Base-by-base conservation (phyloP, 2,888 invertebrate species). In the Mimumesa dahlbomi region DNA sequence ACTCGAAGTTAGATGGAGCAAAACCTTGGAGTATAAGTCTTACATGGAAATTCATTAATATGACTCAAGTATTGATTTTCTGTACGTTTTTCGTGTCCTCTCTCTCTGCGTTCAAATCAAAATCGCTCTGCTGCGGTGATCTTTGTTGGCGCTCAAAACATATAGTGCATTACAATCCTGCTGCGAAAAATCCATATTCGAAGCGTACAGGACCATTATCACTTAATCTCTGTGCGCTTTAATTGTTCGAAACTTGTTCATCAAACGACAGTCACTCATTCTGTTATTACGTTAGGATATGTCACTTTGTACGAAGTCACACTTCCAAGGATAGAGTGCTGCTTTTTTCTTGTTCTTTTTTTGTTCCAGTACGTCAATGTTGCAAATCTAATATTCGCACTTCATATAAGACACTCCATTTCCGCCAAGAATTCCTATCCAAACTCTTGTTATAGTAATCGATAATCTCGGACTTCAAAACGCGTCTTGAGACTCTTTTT, bases 251-350 rank as follows among this genome's bases (percentile, higher is more conserved):
- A 61, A 58, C 40, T 34, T 42, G 45, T 31, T 14, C 49, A 61
- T 7, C 19, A 63, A 49, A 49, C 50, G 29, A 52, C 48, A 14
- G 49, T 61, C 61, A 57, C 56, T 49, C 49, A 34, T 54, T 43
- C 46, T 56, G 38, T 50, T 59, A 58, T 38, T 63, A 56, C 31
- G 63, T 63, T 68, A 77, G 46, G 73, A 79, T 79, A 80, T 77
- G 73, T 71, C 71, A 73, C 66, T 79, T 73, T 71, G 59, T 77
- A 77, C 58, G 61, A 72, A 64, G 56, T 71, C 71, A 63, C 65
- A 56, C 57, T 42, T 70, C 34, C 19, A 25, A 22, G 11, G 34
- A 40, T 57, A 48, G 50, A 19, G 42, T 68, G 42, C 58, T n/a
- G n/a, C n/a, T n/a, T n/a, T n/a, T n/a, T n/a, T n/a, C n/a, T n/a